These are phyloP conservation scores for Andricus curvator DNA, from an alignment of 2,888 invertebrate species.

Conservation along the genomic window DNA sequence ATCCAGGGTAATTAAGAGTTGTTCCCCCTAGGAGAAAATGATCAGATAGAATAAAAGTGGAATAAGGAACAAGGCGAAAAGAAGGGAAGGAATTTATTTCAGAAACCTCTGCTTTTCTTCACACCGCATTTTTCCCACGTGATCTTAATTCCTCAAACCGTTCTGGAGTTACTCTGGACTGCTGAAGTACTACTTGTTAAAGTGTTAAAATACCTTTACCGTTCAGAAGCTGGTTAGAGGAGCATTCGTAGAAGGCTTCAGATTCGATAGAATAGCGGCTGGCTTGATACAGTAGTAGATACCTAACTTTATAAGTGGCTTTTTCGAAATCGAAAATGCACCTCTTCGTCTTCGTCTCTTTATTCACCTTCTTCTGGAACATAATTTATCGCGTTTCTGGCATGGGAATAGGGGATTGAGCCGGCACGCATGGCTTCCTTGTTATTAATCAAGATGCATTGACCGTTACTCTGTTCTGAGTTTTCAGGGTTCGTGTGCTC, in stretches of 20 bases:
- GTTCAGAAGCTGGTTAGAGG: conserved; percentile 6
- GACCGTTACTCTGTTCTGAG: conserved; percentile 38
- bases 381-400: conserved; percentile 32
- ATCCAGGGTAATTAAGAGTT: too few relatives aligned
- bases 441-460: conserved; percentile 41
- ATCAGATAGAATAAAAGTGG: neutral
- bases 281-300: neutral
- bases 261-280: conserved; percentile 7
- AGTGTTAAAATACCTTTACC: conserved; percentile 17
- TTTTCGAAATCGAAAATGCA: conserved; percentile 40
- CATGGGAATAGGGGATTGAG: conserved; percentile 28
- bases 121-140: neutral
- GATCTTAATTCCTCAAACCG: conserved; percentile 18
- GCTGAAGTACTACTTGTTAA: neutral
- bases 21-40: neutral
- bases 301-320: conserved; percentile 29
- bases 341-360: conserved; percentile 37
- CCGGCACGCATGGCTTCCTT: conserved; percentile 38
- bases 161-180: neutral
- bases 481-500: conserved; percentile 38
- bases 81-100: neutral
- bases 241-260: conserved; percentile 21
- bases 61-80: neutral
- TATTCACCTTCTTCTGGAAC: conserved; percentile 30
- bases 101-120: neutral